Conservation (phyloP, 2,888 invertebrate genomes). For the Ophraella communa region DNA sequence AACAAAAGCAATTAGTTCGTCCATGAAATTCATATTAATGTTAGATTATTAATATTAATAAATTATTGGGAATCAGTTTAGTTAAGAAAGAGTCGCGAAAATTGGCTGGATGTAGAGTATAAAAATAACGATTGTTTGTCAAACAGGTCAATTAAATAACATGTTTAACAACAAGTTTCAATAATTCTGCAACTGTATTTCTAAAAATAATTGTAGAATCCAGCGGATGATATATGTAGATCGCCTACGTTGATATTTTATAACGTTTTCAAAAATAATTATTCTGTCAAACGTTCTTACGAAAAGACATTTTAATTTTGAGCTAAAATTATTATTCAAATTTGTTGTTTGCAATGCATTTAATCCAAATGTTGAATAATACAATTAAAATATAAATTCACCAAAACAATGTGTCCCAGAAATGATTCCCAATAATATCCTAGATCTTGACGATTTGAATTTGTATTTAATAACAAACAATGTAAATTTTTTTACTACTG, state of each 20-base stretch:
- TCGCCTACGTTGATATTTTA: constrained; percentile 12
- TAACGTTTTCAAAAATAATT: constrained; percentile 1
- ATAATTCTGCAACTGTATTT: constrained; percentile 13
- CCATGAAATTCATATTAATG: not conserved
- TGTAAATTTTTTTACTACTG: too few relatives aligned
- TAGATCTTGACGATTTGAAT: too few relatives aligned
- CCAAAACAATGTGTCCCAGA: too few relatives aligned
- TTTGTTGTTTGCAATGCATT: not conserved
- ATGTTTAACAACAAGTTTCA: constrained; percentile 4
- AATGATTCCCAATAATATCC: too few relatives aligned
- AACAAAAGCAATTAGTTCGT: not conserved
- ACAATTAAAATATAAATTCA: too few relatives aligned
- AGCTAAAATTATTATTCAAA: not conserved
- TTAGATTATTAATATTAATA: not conserved
- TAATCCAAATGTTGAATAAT: too few relatives aligned
- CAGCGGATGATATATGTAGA: constrained; percentile 13
- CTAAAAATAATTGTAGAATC: constrained; percentile 22
- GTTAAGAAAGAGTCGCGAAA: too few relatives aligned
- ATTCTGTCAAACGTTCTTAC: not conserved
- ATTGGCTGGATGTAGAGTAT: too few relatives aligned
- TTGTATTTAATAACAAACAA: too few relatives aligned
- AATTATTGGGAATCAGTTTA: not conserved
- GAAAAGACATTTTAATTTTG: not conserved
- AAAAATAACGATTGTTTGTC: too few relatives aligned
- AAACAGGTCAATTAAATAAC: too few relatives aligned